Evolutionary conservation across 1,140 invertebrate genomes (phyloP).

Genomic region (Nasonia longicornis): DNA sequence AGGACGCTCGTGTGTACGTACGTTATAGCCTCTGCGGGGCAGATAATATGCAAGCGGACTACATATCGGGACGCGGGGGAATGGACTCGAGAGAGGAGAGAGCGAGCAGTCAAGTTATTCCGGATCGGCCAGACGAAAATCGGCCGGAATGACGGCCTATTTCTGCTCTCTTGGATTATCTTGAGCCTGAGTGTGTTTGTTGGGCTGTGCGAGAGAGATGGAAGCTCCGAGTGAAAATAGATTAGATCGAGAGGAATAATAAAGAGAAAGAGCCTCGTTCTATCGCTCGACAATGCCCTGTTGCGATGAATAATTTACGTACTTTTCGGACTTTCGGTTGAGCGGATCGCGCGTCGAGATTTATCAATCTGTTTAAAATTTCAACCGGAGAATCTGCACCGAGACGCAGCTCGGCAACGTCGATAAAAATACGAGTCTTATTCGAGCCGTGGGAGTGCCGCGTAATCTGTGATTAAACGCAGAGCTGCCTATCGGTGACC

Average conservation of each 20-base stretch:
- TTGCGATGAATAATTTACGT: too few relatives aligned
- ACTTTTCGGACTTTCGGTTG: too few relatives aligned
- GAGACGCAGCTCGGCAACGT: too few relatives aligned
- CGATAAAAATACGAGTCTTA: not conserved
- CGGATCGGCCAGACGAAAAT: not conserved
- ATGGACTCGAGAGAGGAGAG: not conserved
- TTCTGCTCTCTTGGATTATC: not conserved
- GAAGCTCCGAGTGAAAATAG: too few relatives aligned
- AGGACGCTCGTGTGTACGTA: not conserved
- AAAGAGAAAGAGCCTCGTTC: too few relatives aligned
- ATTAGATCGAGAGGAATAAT: too few relatives aligned
- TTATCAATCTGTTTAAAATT: too few relatives aligned
- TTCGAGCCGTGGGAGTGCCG: not conserved
- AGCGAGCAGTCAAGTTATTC: not conserved
- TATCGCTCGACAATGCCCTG: too few relatives aligned
- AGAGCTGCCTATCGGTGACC: slow-evolving; percentile 39
- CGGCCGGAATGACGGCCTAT: not conserved
- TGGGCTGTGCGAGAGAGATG: too few relatives aligned
- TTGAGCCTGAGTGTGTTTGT: not conserved
- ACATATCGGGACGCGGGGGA: not conserved
- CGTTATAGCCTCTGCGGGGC: too few relatives aligned
- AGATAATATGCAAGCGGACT: not conserved
- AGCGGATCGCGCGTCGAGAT: too few relatives aligned
- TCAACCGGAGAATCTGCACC: too few relatives aligned
- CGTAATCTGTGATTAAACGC: slow-evolving; percentile 52